Evolutionary conservation across 2,113 vertebrate species (phyloP), one percentile per base, ranked within the genome.

Genomic region (Alligator sinensis): DNA sequence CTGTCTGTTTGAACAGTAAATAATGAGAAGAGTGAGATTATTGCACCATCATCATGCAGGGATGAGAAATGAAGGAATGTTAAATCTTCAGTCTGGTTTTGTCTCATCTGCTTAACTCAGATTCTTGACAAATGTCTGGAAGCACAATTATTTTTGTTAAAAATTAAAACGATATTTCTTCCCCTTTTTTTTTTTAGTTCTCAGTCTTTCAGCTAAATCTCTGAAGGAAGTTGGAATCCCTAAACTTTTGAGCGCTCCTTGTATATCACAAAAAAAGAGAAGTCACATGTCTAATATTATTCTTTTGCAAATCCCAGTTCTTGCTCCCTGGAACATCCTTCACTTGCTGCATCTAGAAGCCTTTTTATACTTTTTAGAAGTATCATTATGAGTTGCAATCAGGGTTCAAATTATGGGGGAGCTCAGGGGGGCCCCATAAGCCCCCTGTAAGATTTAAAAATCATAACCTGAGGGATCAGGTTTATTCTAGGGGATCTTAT

Each of bases 241-340:
- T 54, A 87, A 83, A 89, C 11, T 57, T 88, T 66, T 82, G 55
- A 95, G 55, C 77, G 30, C 72, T 59, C 54, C 58, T 63, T 68
- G 34, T 2, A 15, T 21, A 86, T 24, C 22, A 19, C 90, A 60
- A 92, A 80, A 87, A 90, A 82, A n/a, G 74, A 87, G 74, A n/a
- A n/a, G 25, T 58, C 57, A 87, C 10, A 13, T 87, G 75, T 2
- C 63, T 64, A 74, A 12, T 3, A 58, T 47, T 82, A 25, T n/a
- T 28, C 18, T 18, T 34, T 84, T 90, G 47, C 47, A 7, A 47
- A 47, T 47, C 66, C 38, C 60, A 38, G 11, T 19, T 70, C 47
- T 61, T 63, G 9, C 22, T 87, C 61, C 7, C 61, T 80, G 76
- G 82, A 79, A 22, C 38, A 24, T 9, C 38, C 19, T 47, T 47